Conservation (phyloP, 2,113 vertebrate genomes). For the Psephotus haematonotus region DNA sequence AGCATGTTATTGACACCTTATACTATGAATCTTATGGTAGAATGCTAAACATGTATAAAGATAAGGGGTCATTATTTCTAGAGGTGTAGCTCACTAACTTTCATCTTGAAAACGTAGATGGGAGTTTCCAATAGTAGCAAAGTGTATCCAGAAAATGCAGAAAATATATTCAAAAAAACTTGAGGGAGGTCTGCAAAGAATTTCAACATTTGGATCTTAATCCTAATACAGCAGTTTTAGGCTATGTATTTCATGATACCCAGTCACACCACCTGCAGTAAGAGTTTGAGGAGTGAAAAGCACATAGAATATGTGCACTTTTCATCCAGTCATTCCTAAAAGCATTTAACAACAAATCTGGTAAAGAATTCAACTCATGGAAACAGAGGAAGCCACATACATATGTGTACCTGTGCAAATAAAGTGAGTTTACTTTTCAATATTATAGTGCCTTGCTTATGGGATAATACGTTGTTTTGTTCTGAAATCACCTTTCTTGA, state of each 20-base stretch:
- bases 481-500: conserved; percentile 9
- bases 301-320: not conserved
- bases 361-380: not conserved
- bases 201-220: not conserved
- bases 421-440: not conserved
- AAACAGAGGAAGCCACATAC: not conserved
- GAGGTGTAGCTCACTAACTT: not conserved
- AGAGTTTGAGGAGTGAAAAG: not conserved
- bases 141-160: not conserved
- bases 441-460: not conserved
- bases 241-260: not conserved
- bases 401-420: not conserved
- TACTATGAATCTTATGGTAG: not conserved
- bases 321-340: not conserved
- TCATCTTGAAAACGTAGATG: not conserved
- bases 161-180: not conserved
- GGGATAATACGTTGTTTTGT: not conserved
- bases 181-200: not conserved
- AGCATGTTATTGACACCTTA: not conserved
- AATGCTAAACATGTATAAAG: not conserved
- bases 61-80: not conserved
- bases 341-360: not conserved
- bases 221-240: not conserved
- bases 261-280: not conserved
- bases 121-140: not conserved